Evolutionary conservation across 2,113 vertebrate genomes (phyloP).

Genomic region (Alligator sinensis): DNA sequence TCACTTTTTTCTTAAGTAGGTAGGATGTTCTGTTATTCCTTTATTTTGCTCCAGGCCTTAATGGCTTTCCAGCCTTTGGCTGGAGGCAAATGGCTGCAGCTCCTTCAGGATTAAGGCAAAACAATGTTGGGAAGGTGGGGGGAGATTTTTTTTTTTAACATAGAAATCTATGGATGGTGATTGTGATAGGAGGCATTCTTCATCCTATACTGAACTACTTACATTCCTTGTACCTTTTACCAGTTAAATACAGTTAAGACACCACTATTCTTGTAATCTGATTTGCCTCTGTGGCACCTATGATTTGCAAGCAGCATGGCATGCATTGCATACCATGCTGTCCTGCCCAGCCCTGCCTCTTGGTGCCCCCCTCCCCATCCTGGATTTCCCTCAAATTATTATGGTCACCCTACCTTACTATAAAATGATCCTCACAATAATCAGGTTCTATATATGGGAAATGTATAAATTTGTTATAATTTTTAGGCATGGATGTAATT

Average conservation of each 20-base stretch:
- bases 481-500: too few relatives aligned
- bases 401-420: too few relatives aligned
- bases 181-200: not conserved
- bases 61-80: rapidly evolving
- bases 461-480: too few relatives aligned
- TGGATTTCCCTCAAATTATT: not conserved
- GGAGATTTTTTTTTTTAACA: not conserved
- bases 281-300: not conserved
- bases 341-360: not conserved
- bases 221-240: not conserved
- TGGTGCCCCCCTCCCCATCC: rapidly evolving
- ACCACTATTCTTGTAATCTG: not conserved
- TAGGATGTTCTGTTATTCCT: not conserved
- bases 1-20: not conserved
- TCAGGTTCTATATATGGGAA: too few relatives aligned
- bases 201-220: not conserved
- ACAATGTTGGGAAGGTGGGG: rapidly evolving
- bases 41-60: not conserved
- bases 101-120: not conserved
- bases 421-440: too few relatives aligned
- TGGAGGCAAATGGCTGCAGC: rapidly evolving
- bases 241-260: not conserved
- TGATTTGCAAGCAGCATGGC: not conserved
- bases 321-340: not conserved
- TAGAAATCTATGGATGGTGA: not conserved